Evolutionary conservation across 2,113 vertebrate genomes (phyloP).

Genomic region (Poeciliopsis prolifica): DNA sequence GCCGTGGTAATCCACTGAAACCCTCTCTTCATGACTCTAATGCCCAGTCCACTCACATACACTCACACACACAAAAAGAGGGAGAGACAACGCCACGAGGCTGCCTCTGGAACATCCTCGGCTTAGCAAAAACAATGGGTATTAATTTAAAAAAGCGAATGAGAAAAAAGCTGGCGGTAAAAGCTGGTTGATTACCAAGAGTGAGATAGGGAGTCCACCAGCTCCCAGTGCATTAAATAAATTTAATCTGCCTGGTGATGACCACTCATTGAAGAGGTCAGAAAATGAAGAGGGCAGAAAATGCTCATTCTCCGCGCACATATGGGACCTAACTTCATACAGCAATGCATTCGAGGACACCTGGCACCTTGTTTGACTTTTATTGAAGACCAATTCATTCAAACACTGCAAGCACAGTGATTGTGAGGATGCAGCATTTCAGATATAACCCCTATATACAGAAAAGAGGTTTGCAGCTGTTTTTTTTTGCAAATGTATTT

Average conservation of each 20-base stretch:
- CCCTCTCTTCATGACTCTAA: conserved; percentile 61
- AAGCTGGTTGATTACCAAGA: conserved; percentile 32
- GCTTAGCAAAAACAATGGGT: conserved; percentile 69
- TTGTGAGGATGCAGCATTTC: neutral
- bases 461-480: neutral
- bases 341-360: conserved; percentile 18
- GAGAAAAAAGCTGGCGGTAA: conserved; percentile 25
- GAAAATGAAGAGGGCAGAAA: conserved; percentile 9
- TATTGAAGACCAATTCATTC: neutral
- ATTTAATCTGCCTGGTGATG: conserved; percentile 71
- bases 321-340: conserved; percentile 28
- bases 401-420: neutral
- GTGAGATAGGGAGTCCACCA: conserved; percentile 28
- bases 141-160: conserved; percentile 68
- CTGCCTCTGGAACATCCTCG: conserved; percentile 65
- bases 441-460: neutral
- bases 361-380: neutral
- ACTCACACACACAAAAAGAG: conserved; percentile 7
- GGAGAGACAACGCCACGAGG: conserved; percentile 40
- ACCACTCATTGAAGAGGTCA: conserved; percentile 51
- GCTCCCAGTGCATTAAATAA: conserved; percentile 50
- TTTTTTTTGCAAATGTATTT: neutral
- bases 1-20: conserved; percentile 75
- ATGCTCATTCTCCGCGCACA: conserved; percentile 11
- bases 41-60: conserved; percentile 23